phyloP scores from a whole-genome alignment of 2,113 vertebrate species.

The Siniperca knerii region DNA sequence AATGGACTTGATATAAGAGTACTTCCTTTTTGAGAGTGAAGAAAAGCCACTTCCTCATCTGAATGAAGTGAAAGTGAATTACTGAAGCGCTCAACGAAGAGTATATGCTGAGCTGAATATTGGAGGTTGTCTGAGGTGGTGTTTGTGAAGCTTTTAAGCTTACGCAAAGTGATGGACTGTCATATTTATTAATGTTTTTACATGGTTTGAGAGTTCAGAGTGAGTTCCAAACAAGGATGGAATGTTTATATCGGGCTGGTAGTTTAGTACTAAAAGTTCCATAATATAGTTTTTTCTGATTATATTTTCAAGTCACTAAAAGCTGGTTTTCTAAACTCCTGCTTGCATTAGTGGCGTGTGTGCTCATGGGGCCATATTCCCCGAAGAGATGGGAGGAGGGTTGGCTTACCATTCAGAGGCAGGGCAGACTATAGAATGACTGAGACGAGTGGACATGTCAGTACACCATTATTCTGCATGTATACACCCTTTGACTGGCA shows the following conservation, averaged over 20 bases:
- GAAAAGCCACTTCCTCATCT: slow-evolving; percentile 29
- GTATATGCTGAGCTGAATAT: slow-evolving; percentile 27
- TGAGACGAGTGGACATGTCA: slow-evolving; percentile 36
- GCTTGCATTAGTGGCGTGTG: neutral
- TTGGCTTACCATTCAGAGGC: neutral
- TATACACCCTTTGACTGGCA: slow-evolving; percentile 47
- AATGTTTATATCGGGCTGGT: neutral
- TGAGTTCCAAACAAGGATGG: neutral
- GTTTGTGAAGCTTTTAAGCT: slow-evolving; percentile 15
- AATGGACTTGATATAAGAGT: slow-evolving; percentile 37
- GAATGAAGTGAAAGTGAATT: slow-evolving; percentile 42
- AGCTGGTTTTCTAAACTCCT: neutral
- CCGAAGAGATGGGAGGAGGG: neutral
- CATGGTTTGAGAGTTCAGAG: neutral
- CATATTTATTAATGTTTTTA: neutral
- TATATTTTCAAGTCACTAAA: neutral
- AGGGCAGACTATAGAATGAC: neutral
- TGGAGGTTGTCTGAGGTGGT: slow-evolving; percentile 26
- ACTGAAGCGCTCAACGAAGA: slow-evolving; percentile 12
- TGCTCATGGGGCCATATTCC: neutral
- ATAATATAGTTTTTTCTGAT: neutral
- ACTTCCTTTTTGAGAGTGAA: slow-evolving; percentile 25
- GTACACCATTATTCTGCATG: slow-evolving; percentile 2
- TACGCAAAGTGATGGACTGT: slow-evolving; percentile 15
- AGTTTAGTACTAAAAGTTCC: neutral